Conservation (phyloP, 2,797 vertebrate species). For the Eulemur albifrons region DNA sequence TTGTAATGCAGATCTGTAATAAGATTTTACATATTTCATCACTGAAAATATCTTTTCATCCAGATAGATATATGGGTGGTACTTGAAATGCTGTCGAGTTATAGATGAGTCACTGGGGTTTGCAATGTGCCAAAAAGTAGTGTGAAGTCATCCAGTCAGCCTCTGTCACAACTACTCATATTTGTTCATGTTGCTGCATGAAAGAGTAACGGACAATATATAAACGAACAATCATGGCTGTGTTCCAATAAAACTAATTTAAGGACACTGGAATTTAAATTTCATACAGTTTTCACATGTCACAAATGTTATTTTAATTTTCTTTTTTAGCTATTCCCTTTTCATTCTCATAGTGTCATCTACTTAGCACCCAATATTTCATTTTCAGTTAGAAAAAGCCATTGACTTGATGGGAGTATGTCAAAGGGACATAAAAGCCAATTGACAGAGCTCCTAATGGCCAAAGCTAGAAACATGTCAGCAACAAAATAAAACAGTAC, state of each 20-base stretch:
- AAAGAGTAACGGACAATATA: not conserved
- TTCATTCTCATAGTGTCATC: not conserved
- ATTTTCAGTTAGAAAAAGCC: not conserved
- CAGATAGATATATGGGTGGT: not conserved
- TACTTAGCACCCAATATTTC: not conserved
- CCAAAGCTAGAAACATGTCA: not conserved
- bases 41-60: not conserved
- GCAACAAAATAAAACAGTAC: not conserved
- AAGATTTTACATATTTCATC: not conserved
- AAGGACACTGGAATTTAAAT: not conserved
- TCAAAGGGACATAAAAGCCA: not conserved
- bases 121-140: not conserved
- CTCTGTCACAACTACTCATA: not conserved
- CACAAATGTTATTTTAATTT: not conserved
- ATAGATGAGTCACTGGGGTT: not conserved
- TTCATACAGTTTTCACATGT: not conserved
- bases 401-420: not conserved
- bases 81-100: not conserved
- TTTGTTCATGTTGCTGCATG: not conserved
- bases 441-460: not conserved
- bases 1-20: not conserved
- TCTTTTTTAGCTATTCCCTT: not conserved
- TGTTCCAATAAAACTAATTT: not conserved
- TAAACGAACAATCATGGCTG: not conserved
- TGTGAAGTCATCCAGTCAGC: not conserved